Conservation (phyloP, 2,113 vertebrate genomes). For the Entomyzon cyanotis region DNA sequence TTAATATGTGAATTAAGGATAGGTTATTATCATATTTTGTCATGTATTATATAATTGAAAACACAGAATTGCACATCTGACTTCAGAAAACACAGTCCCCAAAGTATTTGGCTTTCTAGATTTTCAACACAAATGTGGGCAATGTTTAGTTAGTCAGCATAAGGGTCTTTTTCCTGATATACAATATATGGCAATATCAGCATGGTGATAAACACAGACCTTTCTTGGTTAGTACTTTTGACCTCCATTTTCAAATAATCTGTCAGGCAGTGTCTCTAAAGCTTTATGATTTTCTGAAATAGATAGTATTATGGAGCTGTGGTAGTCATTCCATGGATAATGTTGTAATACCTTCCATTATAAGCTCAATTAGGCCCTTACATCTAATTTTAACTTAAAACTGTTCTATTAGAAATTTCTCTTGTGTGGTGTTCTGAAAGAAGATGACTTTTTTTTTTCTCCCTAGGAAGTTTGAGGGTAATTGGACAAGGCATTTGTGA, state of each 20-base stretch:
- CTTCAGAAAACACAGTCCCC: not conserved
- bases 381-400: slow-evolving; percentile 45
- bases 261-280: not conserved
- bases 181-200: not conserved
- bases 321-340: slow-evolving; percentile 1
- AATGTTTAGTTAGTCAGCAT: not conserved
- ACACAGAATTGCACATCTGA: not conserved
- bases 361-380: slow-evolving; percentile 34
- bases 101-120: not conserved
- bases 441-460: not conserved
- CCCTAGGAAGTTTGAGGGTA: slow-evolving; percentile 42
- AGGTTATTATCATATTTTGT: not conserved
- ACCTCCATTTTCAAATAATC: not conserved
- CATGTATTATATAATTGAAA: not conserved
- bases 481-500: slow-evolving; percentile 55
- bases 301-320: not conserved
- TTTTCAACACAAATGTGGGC: not conserved
- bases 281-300: not conserved
- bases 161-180: not conserved
- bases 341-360: slow-evolving; percentile 45
- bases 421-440: slow-evolving; percentile 9
- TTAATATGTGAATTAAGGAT: not conserved
- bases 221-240: not conserved
- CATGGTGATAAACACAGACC: not conserved
- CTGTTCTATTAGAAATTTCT: slow-evolving; percentile 45